Evolutionary conservation across 2,888 invertebrate species (phyloP).

Genomic region (Microctonus brassicae): DNA sequence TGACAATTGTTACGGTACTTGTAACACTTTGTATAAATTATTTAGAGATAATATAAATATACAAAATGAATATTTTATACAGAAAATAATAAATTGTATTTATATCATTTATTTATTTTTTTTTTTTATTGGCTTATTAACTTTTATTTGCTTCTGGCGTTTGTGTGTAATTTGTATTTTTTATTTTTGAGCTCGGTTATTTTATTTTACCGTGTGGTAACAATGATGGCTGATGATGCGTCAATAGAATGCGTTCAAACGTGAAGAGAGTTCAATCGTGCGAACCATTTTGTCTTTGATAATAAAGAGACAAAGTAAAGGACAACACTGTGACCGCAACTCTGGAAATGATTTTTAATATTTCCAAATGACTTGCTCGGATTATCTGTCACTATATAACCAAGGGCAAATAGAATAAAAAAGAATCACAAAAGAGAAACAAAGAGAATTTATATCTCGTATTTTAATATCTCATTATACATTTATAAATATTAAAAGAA

Average conservation of each 20-base stretch:
- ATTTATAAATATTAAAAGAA: too few relatives aligned
- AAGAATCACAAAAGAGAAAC: background rate
- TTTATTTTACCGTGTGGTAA: background rate
- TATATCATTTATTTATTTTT: background rate
- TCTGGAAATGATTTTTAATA: slow-evolving; percentile 63
- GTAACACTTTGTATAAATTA: too few relatives aligned
- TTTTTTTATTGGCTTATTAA: background rate
- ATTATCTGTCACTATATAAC: slow-evolving; percentile 45
- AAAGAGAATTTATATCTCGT: too few relatives aligned
- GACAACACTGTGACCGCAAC: background rate
- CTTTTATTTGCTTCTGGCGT: background rate
- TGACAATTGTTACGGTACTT: background rate
- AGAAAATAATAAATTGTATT: background rate
- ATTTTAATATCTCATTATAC: too few relatives aligned
- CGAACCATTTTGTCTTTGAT: slow-evolving; percentile 15
- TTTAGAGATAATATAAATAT: too few relatives aligned
- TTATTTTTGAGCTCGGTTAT: too few relatives aligned
- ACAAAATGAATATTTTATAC: too few relatives aligned
- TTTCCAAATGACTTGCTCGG: slow-evolving; percentile 60
- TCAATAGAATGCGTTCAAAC: slow-evolving; percentile 26
- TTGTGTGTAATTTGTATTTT: background rate
- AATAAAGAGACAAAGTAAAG: slow-evolving; percentile 1
- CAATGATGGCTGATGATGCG: background rate
- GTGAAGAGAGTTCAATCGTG: slow-evolving; percentile 31
- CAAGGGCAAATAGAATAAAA: background rate